Evolutionary conservation across 64 coral and sea anemone species (phyloP), one percentile per base, ranked within the genome.

Genomic region (Montipora foliosa): DNA sequence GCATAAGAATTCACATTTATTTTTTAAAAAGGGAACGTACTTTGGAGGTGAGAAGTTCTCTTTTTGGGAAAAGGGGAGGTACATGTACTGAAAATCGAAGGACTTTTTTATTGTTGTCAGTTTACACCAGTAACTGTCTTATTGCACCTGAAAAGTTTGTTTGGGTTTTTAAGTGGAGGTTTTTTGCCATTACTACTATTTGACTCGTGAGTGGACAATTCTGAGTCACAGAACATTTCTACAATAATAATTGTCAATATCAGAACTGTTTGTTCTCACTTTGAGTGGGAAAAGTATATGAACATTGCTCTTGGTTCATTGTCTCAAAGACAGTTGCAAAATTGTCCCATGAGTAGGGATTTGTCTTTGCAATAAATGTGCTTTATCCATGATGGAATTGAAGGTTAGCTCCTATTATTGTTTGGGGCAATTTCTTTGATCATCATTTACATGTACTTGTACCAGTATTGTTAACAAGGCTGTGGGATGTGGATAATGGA

Each of bases 291-390:
- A 86, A 72, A 37, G 67, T n/a, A 72, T 86, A 0, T 71, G 66
- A 50, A 86, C 62, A 49, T 67, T 71, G 4, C 66, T 72, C 47
- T 71, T 70, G 64, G 45, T 68, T 44, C 82, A 12, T 45, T 82
- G 80, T 71, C 44, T 86, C 82, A 72, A 67, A 48, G 47, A 47
- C 16, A 49, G 81, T 19, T 47, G 8, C 46, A 71, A 72, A 86
- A 71, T 71, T 86, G 82, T 24, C 66, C 17, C 82, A 11, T 6
- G 49, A 37, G 68, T 47, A 86, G 47, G 46, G 66, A 71, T 86
- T 3, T 69, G 46, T 86, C 64, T 45, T 86, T 86, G 82, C 82
- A 86, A 86, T 86, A 86, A 86, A 86, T 86, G 45, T 71, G 76
- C 82, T 86, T 86, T 86, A 66, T 45, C 50, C 53, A 51, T 82